A percentile compares a stretch with the other conserved stretches of the same genome.
Evolutionary conservation across 2,888 invertebrate species (phyloP).

Genomic region (Ornithoptera alexandrae): DNA sequence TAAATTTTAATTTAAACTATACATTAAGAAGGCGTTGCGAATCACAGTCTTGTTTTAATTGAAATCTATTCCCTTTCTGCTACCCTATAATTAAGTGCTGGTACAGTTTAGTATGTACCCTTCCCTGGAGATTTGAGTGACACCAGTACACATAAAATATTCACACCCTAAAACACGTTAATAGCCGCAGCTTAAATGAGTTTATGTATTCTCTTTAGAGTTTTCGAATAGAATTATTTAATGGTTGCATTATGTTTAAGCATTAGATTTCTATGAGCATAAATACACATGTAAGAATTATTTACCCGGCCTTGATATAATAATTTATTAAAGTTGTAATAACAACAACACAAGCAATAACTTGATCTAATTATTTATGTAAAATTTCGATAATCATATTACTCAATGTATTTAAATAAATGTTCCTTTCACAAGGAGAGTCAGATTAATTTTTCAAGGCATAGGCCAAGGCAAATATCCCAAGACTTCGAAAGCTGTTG

Average conservation of each 20-base stretch:
- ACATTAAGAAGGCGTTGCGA: constrained; percentile 50
- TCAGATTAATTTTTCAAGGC: too few relatives aligned
- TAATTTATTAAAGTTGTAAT: too few relatives aligned
- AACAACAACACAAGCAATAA: too few relatives aligned
- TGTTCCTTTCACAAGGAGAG: too few relatives aligned
- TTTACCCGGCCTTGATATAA: too few relatives aligned
- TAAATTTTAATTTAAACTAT: constrained; percentile 38
- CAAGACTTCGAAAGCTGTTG: too few relatives aligned
- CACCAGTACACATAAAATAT: constrained; percentile 67
- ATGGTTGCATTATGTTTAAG: not conserved
- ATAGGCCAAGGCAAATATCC: too few relatives aligned
- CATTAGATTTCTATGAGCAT: not conserved
- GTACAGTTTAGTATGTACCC: constrained; percentile 61
- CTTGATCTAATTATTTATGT: too few relatives aligned
- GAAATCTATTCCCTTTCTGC: constrained; percentile 65
- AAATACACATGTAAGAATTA: not conserved
- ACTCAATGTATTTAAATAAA: too few relatives aligned
- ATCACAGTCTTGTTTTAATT: constrained; percentile 66
- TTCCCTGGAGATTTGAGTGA: constrained; percentile 58
- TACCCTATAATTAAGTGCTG: constrained; percentile 74
- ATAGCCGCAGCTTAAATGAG: constrained; percentile 65
- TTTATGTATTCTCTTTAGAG: constrained; percentile 36
- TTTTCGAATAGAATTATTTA: constrained; percentile 18
- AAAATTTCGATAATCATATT: too few relatives aligned
- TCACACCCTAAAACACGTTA: constrained; percentile 66